A percentile compares a stretch with the other conserved stretches of the same genome.
These are phyloP conservation scores for Neelides folsomi DNA, from an alignment of 2,888 invertebrate species.

Conservation along the genomic window DNA sequence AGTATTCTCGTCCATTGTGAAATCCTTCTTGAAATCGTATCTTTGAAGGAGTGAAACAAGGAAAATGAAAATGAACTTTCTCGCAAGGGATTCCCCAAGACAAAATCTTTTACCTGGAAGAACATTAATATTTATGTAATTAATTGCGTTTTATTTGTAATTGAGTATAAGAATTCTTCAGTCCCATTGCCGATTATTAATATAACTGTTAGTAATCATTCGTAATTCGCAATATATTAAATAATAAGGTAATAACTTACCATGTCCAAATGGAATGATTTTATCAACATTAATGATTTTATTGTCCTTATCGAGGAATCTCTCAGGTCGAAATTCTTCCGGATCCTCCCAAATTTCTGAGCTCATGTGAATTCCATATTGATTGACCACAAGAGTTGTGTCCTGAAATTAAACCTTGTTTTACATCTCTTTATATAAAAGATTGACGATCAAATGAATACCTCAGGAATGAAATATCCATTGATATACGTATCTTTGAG, in stretches of 20 bases:
- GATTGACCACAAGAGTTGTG: slow-evolving; percentile 16
- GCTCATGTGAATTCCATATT: slow-evolving; percentile 15
- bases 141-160: too few relatives aligned
- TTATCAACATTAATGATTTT: slow-evolving; percentile 17
- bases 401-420: slow-evolving; percentile 7
- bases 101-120: slow-evolving; percentile 21
- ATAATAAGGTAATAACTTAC: slow-evolving; percentile 9
- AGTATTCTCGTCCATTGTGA: too few relatives aligned
- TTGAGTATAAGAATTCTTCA: too few relatives aligned
- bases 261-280: slow-evolving; percentile 21
- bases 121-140: too few relatives aligned
- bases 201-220: too few relatives aligned
- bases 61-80: slow-evolving; percentile 17
- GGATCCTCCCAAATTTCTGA: slow-evolving; percentile 18
- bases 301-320: slow-evolving; percentile 16
- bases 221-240: too few relatives aligned
- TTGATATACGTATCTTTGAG: slow-evolving; percentile 8
- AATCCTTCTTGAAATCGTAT: slow-evolving; percentile 9
- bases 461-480: slow-evolving; percentile 15
- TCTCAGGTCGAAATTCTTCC: slow-evolving; percentile 12
- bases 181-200: too few relatives aligned
- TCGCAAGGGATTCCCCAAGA: slow-evolving; percentile 16
- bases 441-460: background rate
- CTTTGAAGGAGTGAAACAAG: slow-evolving; percentile 17
- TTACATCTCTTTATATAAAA: too few relatives aligned